Base-by-base conservation (phyloP, 2,797 vertebrate genomes). In the Calcarius lapponicus region DNA sequence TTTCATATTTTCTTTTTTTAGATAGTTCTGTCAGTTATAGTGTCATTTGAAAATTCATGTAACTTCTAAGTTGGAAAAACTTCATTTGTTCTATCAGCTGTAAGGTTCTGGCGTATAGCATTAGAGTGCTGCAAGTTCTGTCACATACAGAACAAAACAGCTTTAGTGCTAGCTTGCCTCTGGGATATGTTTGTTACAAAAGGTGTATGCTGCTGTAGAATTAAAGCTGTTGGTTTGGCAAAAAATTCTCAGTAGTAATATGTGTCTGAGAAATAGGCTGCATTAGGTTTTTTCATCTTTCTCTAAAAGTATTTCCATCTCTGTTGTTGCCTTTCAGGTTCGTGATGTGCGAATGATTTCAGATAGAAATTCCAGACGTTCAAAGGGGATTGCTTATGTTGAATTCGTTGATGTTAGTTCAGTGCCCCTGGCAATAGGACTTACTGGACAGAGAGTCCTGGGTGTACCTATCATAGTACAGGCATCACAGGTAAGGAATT, bases 331-430 rank as follows among this genome's bases (percentile, higher is more conserved):
- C 18, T 95, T 92, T n/a, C 86, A 99, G 99, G 99, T 99, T 56
- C 98, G 99, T 78, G 99, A 99, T 73, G 99, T 99, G 71, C 98
- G 99, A 90, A 99, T 99, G 98, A 99, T 99, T 97, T 99, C 99
- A 0, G 99, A 99, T 97, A 98, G 99, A 96, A 99, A 99, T 98
- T 99, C 99, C n/a, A 98, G 99, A 81, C 98, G 99, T 91, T 99
- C 99, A 17, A 99, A 99, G 97, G 99, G 99, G 97, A 99, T 99
- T 88, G 99, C 99, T 64, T 99, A 99, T 88, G 99, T 99, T n/a
- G 99, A 99, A 87, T 99, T 99, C 93, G 98, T 99, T 40, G 99
- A 99, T 94, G 98, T 99, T 61, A 99, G 98, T 86, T 99, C 99
- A 20, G 99, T 99, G 88, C 99, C 99, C 94, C 97, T 99, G 94